phyloP scores from a whole-genome alignment of 2,888 invertebrate genomes.

The Papilio gigon region DNA sequence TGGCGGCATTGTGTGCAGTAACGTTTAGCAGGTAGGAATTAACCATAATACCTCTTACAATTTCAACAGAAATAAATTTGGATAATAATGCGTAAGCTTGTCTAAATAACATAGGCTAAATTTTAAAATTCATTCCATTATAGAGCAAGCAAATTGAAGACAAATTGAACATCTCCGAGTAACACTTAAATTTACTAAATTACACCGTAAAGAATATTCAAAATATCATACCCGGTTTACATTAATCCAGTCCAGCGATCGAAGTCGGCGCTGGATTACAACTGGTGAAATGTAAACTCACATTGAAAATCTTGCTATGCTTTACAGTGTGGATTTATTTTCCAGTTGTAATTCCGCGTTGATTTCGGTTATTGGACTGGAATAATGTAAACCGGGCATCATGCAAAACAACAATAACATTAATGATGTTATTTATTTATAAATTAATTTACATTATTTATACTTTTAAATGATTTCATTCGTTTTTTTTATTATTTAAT shows the following conservation, averaged over 20 bases:
- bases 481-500: not conserved
- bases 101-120: not conserved
- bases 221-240: too few relatives aligned
- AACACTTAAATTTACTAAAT: slow-evolving; percentile 17
- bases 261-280: too few relatives aligned
- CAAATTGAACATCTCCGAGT: not conserved
- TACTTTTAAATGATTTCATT: not conserved
- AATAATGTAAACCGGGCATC: too few relatives aligned
- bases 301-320: too few relatives aligned
- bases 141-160: not conserved
- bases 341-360: too few relatives aligned
- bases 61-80: slow-evolving; percentile 20
- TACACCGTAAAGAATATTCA: not conserved
- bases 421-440: too few relatives aligned
- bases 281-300: too few relatives aligned
- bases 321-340: too few relatives aligned
- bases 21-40: slow-evolving; percentile 36
- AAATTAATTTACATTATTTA: too few relatives aligned
- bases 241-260: too few relatives aligned
- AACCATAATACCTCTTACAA: slow-evolving; percentile 50
- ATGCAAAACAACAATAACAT: too few relatives aligned
- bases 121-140: not conserved
- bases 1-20: not conserved
- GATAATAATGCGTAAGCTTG: not conserved
- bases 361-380: too few relatives aligned